phyloP scores from a whole-genome alignment of 2,113 vertebrate genomes.

The Psilopsiagon aurifrons region DNA sequence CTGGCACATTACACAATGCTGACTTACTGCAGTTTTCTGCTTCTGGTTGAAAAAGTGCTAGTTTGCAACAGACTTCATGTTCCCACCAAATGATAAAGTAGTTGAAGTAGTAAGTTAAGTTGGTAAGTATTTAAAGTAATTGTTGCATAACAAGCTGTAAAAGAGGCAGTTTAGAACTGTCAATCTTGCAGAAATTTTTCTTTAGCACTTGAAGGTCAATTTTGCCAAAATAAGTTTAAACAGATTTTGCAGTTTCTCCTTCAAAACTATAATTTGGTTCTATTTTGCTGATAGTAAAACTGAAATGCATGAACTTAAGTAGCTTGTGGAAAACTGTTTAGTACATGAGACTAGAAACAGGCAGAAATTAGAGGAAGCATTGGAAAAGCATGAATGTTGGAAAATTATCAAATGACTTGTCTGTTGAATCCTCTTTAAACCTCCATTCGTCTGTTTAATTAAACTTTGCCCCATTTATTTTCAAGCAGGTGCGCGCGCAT shows the following conservation, averaged over 20 bases:
- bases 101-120: constrained; percentile 82
- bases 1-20: constrained; percentile 78
- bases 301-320: constrained; percentile 47
- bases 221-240: constrained; percentile 62
- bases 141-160: constrained; percentile 57
- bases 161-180: constrained; percentile 70
- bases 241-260: constrained; percentile 47
- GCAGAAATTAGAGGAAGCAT: constrained; percentile 55
- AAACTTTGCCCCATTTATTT: constrained; percentile 60
- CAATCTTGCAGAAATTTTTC: constrained; percentile 46
- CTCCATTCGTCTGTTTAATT: constrained; percentile 52
- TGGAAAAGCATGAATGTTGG: constrained; percentile 65
- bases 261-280: constrained; percentile 57
- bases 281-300: constrained; percentile 43
- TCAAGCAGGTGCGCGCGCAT: constrained; percentile 64
- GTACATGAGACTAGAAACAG: constrained; percentile 64
- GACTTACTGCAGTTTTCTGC: constrained; percentile 80
- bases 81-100: constrained; percentile 76
- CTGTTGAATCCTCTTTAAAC: constrained; percentile 67
- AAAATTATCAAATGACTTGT: constrained; percentile 67
- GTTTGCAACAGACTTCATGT: constrained; percentile 77
- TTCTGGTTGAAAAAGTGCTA: constrained; percentile 79
- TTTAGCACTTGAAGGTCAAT: constrained; percentile 58
- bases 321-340: constrained; percentile 55
- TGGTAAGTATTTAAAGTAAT: constrained; percentile 79